Evolutionary conservation across 2,797 vertebrate species (phyloP).

Genomic region (Phaenicophaeus curvirostris): DNA sequence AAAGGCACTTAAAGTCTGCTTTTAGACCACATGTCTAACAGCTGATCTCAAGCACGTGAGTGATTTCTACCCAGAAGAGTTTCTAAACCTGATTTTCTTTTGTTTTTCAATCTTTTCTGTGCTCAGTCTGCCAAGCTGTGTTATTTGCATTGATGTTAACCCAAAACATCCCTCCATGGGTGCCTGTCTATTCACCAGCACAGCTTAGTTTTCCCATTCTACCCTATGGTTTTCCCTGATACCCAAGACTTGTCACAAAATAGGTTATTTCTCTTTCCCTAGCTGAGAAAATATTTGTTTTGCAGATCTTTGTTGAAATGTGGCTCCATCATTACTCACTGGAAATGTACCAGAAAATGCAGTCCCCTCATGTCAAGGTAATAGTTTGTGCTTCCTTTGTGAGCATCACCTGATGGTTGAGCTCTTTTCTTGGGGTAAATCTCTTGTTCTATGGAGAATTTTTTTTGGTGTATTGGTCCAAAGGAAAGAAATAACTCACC

Average conservation of each 20-base stretch:
- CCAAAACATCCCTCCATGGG: neutral
- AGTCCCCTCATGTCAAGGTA: constrained; percentile 98
- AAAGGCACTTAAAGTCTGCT: neutral
- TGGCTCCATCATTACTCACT: constrained; percentile 98
- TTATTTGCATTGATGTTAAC: neutral
- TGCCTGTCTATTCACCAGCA: neutral
- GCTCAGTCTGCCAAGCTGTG: neutral
- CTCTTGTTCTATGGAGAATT: neutral
- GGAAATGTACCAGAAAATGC: constrained; percentile 97
- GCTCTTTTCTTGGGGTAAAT: neutral
- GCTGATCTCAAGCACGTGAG: neutral
- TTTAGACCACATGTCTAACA: neutral
- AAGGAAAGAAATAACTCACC: neutral
- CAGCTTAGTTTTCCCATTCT: neutral
- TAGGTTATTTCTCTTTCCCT: neutral
- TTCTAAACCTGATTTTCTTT: neutral
- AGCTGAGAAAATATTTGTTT: constrained; percentile 8
- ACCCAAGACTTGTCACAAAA: too few relatives aligned
- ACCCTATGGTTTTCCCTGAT: neutral
- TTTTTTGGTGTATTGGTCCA: neutral
- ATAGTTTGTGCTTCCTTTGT: neutral
- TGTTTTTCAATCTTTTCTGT: neutral
- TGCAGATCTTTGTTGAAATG: constrained; percentile 95
- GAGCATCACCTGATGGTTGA: neutral
- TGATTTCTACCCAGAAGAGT: neutral